These are phyloP conservation scores for Calliphora vicina DNA, from an alignment of 1,140 invertebrate genomes.

Conservation along the genomic window DNA sequence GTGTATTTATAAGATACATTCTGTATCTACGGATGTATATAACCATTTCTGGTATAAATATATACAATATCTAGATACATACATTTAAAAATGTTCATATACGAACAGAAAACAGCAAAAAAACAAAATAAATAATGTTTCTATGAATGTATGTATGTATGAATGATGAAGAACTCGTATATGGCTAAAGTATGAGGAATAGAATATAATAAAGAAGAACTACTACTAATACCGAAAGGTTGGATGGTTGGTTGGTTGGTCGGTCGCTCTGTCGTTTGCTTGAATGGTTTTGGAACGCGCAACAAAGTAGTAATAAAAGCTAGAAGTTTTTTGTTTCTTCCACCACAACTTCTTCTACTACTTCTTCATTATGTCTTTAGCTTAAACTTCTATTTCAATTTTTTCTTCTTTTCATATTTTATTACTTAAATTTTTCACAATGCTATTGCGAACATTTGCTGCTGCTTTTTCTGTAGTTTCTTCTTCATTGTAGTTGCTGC, in stretches of 20 bases:
- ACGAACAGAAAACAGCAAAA: not conserved
- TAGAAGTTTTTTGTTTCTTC: not conserved
- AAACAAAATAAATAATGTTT: not conserved
- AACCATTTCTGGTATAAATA: not conserved
- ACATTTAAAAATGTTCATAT: not conserved
- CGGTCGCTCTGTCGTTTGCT: not conserved
- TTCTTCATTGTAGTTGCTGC: not conserved
- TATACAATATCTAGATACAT: not conserved
- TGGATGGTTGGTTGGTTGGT: too few relatives aligned
- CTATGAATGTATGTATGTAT: too few relatives aligned
- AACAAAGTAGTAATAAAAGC: slow-evolving; percentile 1
- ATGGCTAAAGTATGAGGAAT: not conserved
- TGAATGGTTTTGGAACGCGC: slow-evolving; percentile 1
- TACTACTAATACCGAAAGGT: not conserved
- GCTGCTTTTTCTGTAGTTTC: not conserved
- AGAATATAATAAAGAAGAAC: not conserved
- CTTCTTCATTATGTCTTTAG: not conserved
- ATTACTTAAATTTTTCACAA: not conserved
- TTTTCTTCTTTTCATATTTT: not conserved
- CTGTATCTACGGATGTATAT: not conserved
- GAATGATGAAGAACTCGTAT: too few relatives aligned
- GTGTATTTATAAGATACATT: not conserved
- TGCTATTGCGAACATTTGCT: not conserved
- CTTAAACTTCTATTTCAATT: not conserved
- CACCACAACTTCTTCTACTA: not conserved